These are phyloP conservation scores for Cyclina sinensis DNA, from an alignment of 1,140 invertebrate genomes.

Conservation along the genomic window DNA sequence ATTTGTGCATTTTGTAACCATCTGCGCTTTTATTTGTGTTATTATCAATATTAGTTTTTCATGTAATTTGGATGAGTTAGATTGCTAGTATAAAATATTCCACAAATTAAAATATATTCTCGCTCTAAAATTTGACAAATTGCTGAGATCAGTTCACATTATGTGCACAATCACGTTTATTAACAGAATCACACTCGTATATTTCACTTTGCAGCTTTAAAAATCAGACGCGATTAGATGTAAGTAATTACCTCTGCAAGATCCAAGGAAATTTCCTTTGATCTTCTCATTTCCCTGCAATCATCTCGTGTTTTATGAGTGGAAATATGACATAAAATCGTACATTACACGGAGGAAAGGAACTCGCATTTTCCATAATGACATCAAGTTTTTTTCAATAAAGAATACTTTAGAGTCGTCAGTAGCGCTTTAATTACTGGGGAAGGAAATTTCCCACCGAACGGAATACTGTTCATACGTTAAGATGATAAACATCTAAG, in stretches of 20 bases:
- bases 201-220: constrained; percentile 47
- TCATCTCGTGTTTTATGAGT: constrained; percentile 22
- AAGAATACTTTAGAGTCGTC: neutral
- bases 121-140: constrained; percentile 22
- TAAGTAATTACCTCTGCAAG: constrained; percentile 47
- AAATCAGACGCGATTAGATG: constrained; percentile 53
- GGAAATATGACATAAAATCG: constrained; percentile 51
- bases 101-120: neutral
- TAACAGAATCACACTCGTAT: constrained; percentile 42
- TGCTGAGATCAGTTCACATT: neutral
- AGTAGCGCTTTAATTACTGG: neutral
- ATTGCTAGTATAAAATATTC: no score
- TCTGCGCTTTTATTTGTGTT: no score
- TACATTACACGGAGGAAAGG: constrained; percentile 45
- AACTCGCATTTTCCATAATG: constrained; percentile 11
- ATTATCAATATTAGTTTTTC: no score
- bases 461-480: neutral
- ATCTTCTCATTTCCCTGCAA: constrained; percentile 27
- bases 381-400: neutral
- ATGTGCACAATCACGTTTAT: constrained; percentile 13
- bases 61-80: no score
- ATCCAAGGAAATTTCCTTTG: constrained; percentile 40
- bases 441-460: neutral
- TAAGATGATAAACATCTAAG: neutral
- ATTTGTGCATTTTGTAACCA: no score